A percentile compares a stretch with the other conserved stretches of the same genome.
phyloP scores from a whole-genome alignment of 2,888 invertebrate genomes.

The Pheosia gnoma region DNA sequence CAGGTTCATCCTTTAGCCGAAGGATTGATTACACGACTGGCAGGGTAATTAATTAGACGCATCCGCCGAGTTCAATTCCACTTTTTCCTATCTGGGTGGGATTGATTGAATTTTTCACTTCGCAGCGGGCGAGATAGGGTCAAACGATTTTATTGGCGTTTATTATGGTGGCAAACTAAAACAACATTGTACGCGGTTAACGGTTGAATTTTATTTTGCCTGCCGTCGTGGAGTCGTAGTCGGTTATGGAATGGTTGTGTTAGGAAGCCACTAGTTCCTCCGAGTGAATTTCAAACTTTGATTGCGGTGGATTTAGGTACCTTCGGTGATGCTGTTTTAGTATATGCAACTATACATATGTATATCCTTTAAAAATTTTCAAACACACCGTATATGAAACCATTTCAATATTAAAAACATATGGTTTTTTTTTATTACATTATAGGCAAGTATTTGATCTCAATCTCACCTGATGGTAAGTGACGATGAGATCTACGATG shows the following conservation, averaged over 20 bases:
- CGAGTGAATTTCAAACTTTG: slow-evolving; percentile 7
- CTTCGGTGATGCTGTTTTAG: no score
- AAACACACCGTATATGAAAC: background rate
- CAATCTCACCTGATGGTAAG: no score
- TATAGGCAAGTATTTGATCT: no score
- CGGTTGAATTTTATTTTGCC: background rate
- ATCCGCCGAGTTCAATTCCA: slow-evolving; percentile 51
- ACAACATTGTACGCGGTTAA: background rate
- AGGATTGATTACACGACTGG: slow-evolving; percentile 58
- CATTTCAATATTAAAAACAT: background rate
- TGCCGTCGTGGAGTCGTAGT: no score
- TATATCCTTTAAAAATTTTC: no score
- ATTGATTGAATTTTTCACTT: slow-evolving; percentile 53
- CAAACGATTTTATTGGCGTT: background rate
- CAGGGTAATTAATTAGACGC: slow-evolving; percentile 61
- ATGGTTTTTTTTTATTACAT: no score
- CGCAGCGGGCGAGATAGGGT: slow-evolving; percentile 7
- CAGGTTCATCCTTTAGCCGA: slow-evolving; percentile 45
- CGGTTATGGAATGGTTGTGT: background rate
- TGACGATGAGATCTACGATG: no score
- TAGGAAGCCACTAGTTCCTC: slow-evolving; percentile 14
- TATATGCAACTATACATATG: no score
- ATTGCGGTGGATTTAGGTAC: background rate
- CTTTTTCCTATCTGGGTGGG: slow-evolving; percentile 53
- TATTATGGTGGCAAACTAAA: background rate